Percentiles rank a stretch among this genome's conserved stretches.
These are phyloP conservation scores for Drosophila orena DNA, from an alignment of 1,140 invertebrate species.

Conservation along the genomic window DNA sequence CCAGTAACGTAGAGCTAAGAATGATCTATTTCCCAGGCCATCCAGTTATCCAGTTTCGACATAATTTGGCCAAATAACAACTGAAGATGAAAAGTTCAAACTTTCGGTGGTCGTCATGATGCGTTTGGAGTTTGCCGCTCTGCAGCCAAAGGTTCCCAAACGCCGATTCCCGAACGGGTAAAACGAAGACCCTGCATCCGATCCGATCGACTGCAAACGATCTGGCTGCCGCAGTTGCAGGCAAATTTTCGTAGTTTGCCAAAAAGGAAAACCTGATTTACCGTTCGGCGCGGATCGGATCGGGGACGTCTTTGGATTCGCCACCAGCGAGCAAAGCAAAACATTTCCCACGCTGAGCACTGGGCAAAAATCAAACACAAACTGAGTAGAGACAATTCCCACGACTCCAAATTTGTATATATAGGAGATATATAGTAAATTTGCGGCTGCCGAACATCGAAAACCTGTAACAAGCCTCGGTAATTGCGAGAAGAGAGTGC, in stretches of 20 bases:
- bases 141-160: constrained; percentile 32
- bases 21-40: constrained; percentile 12
- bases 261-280: constrained; percentile 78
- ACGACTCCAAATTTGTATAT: constrained; percentile 83
- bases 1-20: neutral
- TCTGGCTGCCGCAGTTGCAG: constrained; percentile 31
- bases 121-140: constrained; percentile 43
- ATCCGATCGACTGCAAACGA: constrained; percentile 61
- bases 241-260: constrained; percentile 54
- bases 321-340: constrained; percentile 24
- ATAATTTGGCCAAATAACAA: constrained; percentile 33
- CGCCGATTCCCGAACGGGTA: constrained; percentile 1
- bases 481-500: constrained; percentile 71
- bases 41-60: constrained; percentile 16
- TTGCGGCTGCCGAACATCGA: constrained; percentile 47
- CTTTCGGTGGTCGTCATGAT: constrained; percentile 40
- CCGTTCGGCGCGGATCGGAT: constrained; percentile 52
- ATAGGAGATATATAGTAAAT: constrained; percentile 64
- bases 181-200: constrained; percentile 36
- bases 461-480: constrained; percentile 78
- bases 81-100: constrained; percentile 51
- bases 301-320: constrained; percentile 49
- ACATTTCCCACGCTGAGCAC: constrained; percentile 76
- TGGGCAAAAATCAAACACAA: constrained; percentile 58
- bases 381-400: constrained; percentile 67